These are phyloP conservation scores for Carpatolechia fugitivella DNA, from an alignment of 2,888 invertebrate species.

Conservation along the genomic window DNA sequence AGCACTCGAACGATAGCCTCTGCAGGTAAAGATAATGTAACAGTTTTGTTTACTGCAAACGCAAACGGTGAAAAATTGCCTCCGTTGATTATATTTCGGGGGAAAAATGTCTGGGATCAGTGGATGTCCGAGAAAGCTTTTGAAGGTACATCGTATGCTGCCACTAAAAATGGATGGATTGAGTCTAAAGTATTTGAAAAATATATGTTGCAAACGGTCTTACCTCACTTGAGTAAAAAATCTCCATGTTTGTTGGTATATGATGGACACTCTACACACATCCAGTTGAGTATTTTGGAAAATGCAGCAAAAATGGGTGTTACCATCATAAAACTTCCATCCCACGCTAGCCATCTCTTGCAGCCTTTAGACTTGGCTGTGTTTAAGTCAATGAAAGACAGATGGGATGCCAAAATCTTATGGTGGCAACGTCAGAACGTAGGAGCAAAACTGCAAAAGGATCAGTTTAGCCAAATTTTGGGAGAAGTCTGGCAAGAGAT, in stretches of 20 bases:
- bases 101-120: constrained; percentile 44
- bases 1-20: constrained; percentile 30
- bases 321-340: no score
- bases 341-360: no score
- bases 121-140: constrained; percentile 35
- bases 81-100: constrained; percentile 38
- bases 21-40: constrained; percentile 38
- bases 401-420: no score
- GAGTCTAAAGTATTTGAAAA: constrained; percentile 26
- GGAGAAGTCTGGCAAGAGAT: no score
- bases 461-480: no score
- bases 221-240: constrained; percentile 9
- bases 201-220: constrained; percentile 30
- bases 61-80: constrained; percentile 36
- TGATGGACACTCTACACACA: no score
- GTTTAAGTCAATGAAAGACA: no score
- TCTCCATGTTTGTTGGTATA: constrained; percentile 16
- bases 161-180: constrained; percentile 37
- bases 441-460: no score
- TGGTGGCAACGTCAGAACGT: no score
- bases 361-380: no score
- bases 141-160: constrained; percentile 32
- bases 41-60: constrained; percentile 30
- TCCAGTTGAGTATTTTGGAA: no score
- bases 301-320: no score